These are phyloP conservation scores for Etheostoma nigrum DNA, from an alignment of 2,797 vertebrate species.

Conservation along the genomic window DNA sequence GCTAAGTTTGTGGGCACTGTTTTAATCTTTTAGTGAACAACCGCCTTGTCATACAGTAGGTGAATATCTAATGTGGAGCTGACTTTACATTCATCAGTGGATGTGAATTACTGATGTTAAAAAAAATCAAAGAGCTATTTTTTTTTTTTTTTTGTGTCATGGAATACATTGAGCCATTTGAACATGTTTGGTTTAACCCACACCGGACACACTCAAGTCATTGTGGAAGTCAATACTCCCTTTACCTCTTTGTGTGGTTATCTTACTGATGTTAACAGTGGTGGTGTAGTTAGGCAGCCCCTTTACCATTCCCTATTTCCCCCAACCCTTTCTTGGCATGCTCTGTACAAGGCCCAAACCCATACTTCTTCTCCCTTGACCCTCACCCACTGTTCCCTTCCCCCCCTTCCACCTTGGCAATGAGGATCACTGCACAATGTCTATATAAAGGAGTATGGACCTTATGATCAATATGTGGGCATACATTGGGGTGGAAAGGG, in stretches of 20 bases:
- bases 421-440: slow-evolving; percentile 79
- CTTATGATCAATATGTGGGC: slow-evolving; percentile 66
- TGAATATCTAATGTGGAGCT: slow-evolving; percentile 43
- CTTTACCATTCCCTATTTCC: slow-evolving; percentile 38
- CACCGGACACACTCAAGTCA: slow-evolving; percentile 65
- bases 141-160: slow-evolving; percentile 61
- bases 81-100: slow-evolving; percentile 45
- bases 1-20: slow-evolving; percentile 65
- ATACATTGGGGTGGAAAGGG: slow-evolving; percentile 70
- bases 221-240: slow-evolving; percentile 68
- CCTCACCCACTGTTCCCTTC: slow-evolving; percentile 27
- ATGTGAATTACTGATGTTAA: slow-evolving; percentile 41
- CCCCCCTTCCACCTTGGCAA: slow-evolving; percentile 58
- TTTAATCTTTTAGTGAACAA: slow-evolving; percentile 51
- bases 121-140: slow-evolving; percentile 47
- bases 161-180: slow-evolving; percentile 74
- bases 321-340: slow-evolving; percentile 68
- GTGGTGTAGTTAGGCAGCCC: slow-evolving; percentile 69
- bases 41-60: slow-evolving; percentile 30
- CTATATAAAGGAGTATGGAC: slow-evolving; percentile 69
- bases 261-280: slow-evolving; percentile 73
- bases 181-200: slow-evolving; percentile 67
- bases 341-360: slow-evolving; percentile 72
- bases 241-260: slow-evolving; percentile 75
- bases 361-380: slow-evolving; percentile 41